Evolutionary conservation across 2,113 vertebrate genomes (phyloP).

Genomic region (Anthoscopus minutus): DNA sequence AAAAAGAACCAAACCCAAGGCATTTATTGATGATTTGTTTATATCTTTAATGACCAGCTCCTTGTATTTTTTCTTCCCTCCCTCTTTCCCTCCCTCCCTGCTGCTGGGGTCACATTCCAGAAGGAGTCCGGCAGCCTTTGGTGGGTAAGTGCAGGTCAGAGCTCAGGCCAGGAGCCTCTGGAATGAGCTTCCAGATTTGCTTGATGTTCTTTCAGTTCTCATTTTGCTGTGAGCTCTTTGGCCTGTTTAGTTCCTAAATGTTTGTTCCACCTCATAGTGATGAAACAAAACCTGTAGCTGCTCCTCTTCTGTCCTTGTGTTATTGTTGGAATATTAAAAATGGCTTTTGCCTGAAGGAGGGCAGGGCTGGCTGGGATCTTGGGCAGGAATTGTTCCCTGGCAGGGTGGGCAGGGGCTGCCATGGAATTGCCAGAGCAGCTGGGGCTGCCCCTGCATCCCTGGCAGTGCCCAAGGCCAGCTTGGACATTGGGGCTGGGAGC

Average conservation of each 20-base stretch:
- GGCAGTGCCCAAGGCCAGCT: not conserved
- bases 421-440: not conserved
- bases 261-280: not conserved
- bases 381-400: not conserved
- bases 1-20: not conserved
- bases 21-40: not conserved
- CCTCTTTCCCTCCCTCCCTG: not conserved
- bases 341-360: not conserved
- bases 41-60: not conserved
- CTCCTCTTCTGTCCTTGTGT: not conserved
- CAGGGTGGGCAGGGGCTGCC: not conserved
- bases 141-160: conserved; percentile 56
- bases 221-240: not conserved
- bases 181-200: not conserved
- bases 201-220: not conserved
- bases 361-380: fast-evolving
- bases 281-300: not conserved
- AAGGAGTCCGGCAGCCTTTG: conserved; percentile 71
- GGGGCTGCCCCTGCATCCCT: not conserved
- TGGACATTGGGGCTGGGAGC: not conserved
- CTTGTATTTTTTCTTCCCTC: not conserved
- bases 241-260: not conserved
- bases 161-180: not conserved
- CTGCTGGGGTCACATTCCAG: not conserved
- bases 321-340: not conserved